Evolutionary conservation across 2,113 vertebrate species (phyloP).

Genomic region (Melozone crissalis): DNA sequence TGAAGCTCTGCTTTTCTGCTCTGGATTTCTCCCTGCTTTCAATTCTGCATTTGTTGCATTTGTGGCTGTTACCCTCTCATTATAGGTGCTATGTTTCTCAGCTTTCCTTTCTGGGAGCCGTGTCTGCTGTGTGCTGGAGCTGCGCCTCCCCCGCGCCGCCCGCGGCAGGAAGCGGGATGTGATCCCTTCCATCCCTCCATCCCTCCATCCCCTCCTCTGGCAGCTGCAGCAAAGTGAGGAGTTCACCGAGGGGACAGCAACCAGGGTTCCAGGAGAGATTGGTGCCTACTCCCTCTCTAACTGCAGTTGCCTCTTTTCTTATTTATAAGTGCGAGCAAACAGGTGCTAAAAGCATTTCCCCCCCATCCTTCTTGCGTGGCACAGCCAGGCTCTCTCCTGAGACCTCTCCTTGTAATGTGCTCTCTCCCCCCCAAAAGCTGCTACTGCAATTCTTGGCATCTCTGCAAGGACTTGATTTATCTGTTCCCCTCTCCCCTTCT

Average conservation of each 20-base stretch:
- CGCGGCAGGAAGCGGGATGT: background rate
- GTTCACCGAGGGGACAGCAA: background rate
- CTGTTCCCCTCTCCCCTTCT: background rate
- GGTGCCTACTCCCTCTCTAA: background rate
- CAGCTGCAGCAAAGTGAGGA: background rate
- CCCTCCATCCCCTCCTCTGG: background rate
- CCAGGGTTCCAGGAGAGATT: background rate
- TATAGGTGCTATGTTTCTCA: background rate
- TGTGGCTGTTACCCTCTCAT: background rate
- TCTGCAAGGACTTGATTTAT: background rate
- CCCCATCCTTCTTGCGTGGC: background rate
- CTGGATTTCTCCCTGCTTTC: background rate
- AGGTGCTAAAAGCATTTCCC: conserved; percentile 37
- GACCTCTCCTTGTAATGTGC: background rate
- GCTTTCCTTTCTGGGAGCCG: background rate
- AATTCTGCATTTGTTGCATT: background rate
- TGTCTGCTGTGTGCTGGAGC: background rate
- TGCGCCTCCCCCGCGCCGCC: background rate
- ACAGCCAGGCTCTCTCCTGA: background rate
- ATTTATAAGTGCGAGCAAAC: conserved; percentile 26
- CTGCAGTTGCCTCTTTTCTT: background rate
- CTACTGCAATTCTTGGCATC: background rate
- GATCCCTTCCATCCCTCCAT: background rate
- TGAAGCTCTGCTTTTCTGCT: background rate
- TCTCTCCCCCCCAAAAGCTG: background rate